Percentiles rank a stretch among this genome's conserved stretches.
These are phyloP conservation scores for Drosophila quadrilineata DNA, from an alignment of 1,140 invertebrate species.

Conservation along the genomic window DNA sequence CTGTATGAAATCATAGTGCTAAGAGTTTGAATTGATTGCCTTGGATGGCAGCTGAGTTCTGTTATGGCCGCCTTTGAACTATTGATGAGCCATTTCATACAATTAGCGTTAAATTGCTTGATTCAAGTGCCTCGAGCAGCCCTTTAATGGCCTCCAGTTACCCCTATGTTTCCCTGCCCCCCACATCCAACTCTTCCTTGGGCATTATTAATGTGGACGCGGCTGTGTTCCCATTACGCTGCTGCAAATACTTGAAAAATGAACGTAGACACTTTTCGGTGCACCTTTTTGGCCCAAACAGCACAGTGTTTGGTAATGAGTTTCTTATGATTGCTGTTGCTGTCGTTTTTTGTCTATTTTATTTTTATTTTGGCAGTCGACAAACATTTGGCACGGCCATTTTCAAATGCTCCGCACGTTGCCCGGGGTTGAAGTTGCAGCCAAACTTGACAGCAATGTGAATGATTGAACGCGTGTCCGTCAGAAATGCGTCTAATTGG, in stretches of 20 bases:
- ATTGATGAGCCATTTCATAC: slow-evolving; percentile 72
- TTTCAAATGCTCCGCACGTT: slow-evolving; percentile 57
- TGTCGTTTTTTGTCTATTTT: slow-evolving; percentile 19
- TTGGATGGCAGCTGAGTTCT: slow-evolving; percentile 20
- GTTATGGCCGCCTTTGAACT: slow-evolving; percentile 68
- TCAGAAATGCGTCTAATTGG: slow-evolving; percentile 77
- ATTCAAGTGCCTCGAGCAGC: slow-evolving; percentile 29
- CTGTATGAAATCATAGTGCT: slow-evolving; percentile 25
- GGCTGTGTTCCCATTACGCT: slow-evolving; percentile 39
- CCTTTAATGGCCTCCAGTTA: slow-evolving; percentile 2
- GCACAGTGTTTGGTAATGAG: slow-evolving; percentile 25
- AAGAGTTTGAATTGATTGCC: slow-evolving; percentile 18
- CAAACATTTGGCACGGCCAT: slow-evolving; percentile 35
- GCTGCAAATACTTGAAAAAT: slow-evolving; percentile 70
- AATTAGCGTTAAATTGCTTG: slow-evolving; percentile 52
- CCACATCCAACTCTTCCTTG: neutral
- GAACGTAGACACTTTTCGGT: slow-evolving; percentile 47
- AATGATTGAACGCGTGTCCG: slow-evolving; percentile 78
- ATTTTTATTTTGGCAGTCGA: slow-evolving; percentile 17
- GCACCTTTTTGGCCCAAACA: slow-evolving; percentile 47
- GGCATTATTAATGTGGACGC: slow-evolving; percentile 63
- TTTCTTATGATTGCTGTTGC: slow-evolving; percentile 20
- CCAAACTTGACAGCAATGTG: slow-evolving; percentile 68
- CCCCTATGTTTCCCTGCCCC: neutral
- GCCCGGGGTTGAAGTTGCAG: slow-evolving; percentile 43